Conservation (phyloP, 2,113 vertebrate genomes). For the Tachysurus fulvidraco region DNA sequence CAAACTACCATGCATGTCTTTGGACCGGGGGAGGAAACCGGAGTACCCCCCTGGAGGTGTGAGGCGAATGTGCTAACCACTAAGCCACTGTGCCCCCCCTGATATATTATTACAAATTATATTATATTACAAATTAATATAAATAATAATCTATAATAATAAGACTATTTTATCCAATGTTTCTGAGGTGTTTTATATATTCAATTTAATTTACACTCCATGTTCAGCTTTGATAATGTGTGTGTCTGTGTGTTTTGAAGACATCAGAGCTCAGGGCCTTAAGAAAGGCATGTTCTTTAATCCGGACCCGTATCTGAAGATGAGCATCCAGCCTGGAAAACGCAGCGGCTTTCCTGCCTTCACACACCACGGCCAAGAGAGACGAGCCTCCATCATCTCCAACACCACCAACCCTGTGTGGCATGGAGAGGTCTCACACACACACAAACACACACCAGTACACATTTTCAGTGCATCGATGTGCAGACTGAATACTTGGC, state of each 20-base stretch:
- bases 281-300: slow-evolving; percentile 99
- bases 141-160: background rate
- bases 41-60: too few species aligned
- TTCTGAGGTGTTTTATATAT: background rate
- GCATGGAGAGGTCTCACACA: slow-evolving; percentile 85
- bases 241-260: slow-evolving; percentile 64
- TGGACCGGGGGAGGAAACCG: too few species aligned
- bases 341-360: slow-evolving; percentile 89
- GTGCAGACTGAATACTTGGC: background rate
- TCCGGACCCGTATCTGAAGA: slow-evolving; percentile 96
- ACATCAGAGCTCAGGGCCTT: slow-evolving; percentile 87
- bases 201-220: background rate
- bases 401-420: slow-evolving; percentile 94
- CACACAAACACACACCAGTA: background rate
- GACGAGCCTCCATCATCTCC: slow-evolving; percentile 87
- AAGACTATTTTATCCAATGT: background rate
- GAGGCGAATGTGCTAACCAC: too few species aligned
- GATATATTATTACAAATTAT: too few species aligned
- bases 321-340: slow-evolving; percentile 94
- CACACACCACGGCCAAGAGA: slow-evolving; percentile 93
- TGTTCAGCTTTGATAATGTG: background rate
- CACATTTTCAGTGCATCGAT: background rate
- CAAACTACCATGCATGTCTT: too few species aligned
- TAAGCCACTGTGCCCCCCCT: too few species aligned
- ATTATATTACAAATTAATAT: too few species aligned